Percentiles rank a stretch among this genome's conserved stretches.
Evolutionary conservation across 2,888 invertebrate genomes (phyloP).

Genomic region (Eilema depressum): DNA sequence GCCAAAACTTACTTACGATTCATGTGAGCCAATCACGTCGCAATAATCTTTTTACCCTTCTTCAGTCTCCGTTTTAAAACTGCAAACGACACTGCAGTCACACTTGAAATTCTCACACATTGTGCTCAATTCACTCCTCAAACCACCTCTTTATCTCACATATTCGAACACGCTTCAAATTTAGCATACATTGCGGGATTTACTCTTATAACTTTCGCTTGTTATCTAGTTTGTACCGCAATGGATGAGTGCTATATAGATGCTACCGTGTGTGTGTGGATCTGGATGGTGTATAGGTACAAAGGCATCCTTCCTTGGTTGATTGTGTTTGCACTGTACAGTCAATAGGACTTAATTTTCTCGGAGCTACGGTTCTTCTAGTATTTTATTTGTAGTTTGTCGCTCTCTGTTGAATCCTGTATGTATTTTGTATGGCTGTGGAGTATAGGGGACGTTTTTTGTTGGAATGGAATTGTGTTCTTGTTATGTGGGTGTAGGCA

Average conservation of each 20-base stretch:
- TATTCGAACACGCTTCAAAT: not conserved
- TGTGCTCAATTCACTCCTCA: constrained; percentile 63
- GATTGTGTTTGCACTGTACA: constrained; percentile 69
- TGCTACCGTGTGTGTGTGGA: constrained; percentile 1
- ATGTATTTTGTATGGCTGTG: constrained; percentile 19
- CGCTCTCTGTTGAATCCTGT: constrained; percentile 50
- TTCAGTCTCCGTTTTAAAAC: constrained; percentile 49
- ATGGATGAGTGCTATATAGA: constrained; percentile 16
- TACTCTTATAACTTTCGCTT: not conserved
- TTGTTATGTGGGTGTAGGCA: not conserved
- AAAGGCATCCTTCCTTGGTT: constrained; percentile 60
- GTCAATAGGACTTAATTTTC: constrained; percentile 75
- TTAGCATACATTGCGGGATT: constrained; percentile 29
- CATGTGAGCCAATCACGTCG: constrained; percentile 53
- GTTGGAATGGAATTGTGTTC: constrained; percentile 15
- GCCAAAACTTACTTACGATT: constrained; percentile 33
- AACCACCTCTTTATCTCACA: constrained; percentile 38
- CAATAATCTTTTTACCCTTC: constrained; percentile 49
- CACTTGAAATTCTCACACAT: constrained; percentile 67
- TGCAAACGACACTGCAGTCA: constrained; percentile 56
- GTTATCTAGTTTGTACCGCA: constrained; percentile 2
- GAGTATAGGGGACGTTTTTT: constrained; percentile 18
- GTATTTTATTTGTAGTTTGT: constrained; percentile 61
- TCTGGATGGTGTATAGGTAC: constrained; percentile 29
- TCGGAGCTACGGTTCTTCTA: constrained; percentile 54